Evolutionary conservation across 2,797 vertebrate species (phyloP).

Genomic region (Tadarida brasiliensis): DNA sequence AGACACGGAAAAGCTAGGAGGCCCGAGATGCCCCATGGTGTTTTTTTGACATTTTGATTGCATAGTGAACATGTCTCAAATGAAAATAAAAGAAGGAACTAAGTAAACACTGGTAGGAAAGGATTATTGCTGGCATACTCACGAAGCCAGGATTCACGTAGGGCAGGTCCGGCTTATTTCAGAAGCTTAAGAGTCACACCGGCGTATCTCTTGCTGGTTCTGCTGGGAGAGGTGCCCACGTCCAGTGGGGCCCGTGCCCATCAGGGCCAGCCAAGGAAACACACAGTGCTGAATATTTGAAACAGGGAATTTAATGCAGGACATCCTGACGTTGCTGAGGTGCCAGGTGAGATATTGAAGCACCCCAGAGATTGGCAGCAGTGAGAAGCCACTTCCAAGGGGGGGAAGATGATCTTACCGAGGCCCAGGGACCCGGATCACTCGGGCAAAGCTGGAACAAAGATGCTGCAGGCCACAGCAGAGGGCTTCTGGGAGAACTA

Average conservation of each 20-base stretch:
- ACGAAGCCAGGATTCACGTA: background rate
- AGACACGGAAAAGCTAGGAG: background rate
- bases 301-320: background rate
- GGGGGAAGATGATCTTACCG: background rate
- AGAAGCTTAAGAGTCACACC: background rate
- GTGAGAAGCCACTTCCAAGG: background rate
- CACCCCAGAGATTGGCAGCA: background rate
- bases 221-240: background rate
- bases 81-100: background rate
- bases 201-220: background rate
- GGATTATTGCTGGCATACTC: background rate
- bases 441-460: background rate
- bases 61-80: background rate
- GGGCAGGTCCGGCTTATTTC: background rate
- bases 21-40: background rate
- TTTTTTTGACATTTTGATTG: background rate
- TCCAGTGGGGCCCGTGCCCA: accelerated
- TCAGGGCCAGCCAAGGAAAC: background rate
- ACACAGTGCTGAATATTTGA: background rate
- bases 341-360: background rate
- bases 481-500: background rate
- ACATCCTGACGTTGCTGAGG: background rate
- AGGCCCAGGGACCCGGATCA: background rate
- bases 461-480: accelerated
- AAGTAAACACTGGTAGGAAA: background rate